A percentile compares a stretch with the other conserved stretches of the same genome.
These are phyloP conservation scores for Trichogramma pretiosum DNA, from an alignment of 1,140 invertebrate genomes.

Conservation along the genomic window DNA sequence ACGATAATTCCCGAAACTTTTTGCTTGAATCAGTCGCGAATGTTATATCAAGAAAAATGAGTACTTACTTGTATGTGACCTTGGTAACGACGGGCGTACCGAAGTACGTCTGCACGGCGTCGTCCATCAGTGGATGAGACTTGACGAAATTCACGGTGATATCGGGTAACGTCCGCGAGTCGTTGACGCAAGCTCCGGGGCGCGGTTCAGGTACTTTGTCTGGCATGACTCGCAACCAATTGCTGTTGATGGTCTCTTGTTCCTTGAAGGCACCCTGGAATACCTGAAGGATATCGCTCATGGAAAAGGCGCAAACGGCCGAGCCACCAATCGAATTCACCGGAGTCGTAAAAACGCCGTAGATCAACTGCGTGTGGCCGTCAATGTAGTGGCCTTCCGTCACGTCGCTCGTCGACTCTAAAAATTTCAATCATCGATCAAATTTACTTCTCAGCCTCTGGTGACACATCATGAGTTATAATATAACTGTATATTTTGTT, in stretches of 20 bases:
- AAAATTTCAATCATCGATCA: conserved; percentile 39
- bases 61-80: conserved; percentile 59
- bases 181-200: conserved; percentile 83
- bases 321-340: conserved; percentile 91
- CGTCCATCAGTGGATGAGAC: conserved; percentile 93
- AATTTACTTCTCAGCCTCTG: background rate
- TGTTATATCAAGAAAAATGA: too few relatives aligned
- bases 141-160: conserved; percentile 89
- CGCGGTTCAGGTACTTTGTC: conserved; percentile 70
- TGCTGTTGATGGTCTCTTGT: conserved; percentile 81
- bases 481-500: too few relatives aligned
- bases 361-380: conserved; percentile 67
- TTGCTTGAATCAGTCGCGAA: too few relatives aligned
- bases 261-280: conserved; percentile 91
- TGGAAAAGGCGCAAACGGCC: conserved; percentile 89
- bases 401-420: conserved; percentile 70
- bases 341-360: conserved; percentile 93
- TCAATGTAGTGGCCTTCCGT: conserved; percentile 62
- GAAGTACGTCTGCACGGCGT: conserved; percentile 69
- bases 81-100: conserved; percentile 63
- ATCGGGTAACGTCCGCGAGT: conserved; percentile 79
- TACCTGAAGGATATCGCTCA: conserved; percentile 77
- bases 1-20: too few relatives aligned
- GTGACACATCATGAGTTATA: too few relatives aligned
- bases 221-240: conserved; percentile 78